phyloP scores from a whole-genome alignment of 1,140 invertebrate species.

The Drosophila cardini region DNA sequence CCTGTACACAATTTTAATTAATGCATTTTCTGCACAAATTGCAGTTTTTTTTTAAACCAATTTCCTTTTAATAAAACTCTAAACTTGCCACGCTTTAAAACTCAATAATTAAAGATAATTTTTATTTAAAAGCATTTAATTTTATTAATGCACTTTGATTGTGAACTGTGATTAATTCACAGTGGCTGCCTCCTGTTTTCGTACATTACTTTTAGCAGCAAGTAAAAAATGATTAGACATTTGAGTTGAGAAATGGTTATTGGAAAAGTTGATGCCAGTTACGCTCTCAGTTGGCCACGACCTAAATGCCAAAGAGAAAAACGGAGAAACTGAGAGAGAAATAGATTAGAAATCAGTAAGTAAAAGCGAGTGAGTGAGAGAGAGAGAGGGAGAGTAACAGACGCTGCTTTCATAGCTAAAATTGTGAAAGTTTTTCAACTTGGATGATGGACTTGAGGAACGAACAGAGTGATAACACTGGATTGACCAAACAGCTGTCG shows the following conservation, averaged over 20 bases:
- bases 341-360: background rate
- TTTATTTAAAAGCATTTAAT: background rate
- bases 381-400: background rate
- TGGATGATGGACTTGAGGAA: background rate
- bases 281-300: slow-evolving; percentile 15
- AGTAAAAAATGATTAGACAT: slow-evolving; percentile 16
- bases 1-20: no score
- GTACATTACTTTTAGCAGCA: background rate
- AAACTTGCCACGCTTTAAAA: no score
- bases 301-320: slow-evolving; percentile 6
- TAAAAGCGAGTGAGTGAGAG: background rate
- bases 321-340: background rate
- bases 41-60: no score
- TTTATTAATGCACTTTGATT: slow-evolving; percentile 1
- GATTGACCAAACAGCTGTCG: slow-evolving; percentile 8
- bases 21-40: no score
- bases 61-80: no score
- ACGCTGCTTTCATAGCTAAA: slow-evolving; percentile 13
- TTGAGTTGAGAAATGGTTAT: slow-evolving; percentile 22
- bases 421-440: slow-evolving; percentile 33
- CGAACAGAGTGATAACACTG: background rate
- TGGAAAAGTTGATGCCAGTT: slow-evolving; percentile 17
- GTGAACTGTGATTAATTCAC: background rate
- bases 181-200: background rate
- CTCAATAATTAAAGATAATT: background rate